These are phyloP conservation scores for Thysanoteuthis rhombus DNA, from an alignment of 2,888 invertebrate species.

Conservation along the genomic window DNA sequence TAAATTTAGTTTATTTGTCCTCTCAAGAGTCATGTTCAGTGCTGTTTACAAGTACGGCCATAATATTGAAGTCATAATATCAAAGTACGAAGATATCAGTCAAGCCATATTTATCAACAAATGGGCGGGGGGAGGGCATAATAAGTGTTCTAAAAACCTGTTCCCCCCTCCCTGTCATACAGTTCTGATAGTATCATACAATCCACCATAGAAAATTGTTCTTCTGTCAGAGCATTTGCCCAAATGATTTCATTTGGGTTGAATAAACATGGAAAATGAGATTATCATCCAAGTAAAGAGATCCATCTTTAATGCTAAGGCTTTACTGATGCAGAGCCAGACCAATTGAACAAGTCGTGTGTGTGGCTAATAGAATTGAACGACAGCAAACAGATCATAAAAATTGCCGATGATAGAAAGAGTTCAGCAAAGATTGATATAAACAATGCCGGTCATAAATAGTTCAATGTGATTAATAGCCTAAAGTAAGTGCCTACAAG, in stretches of 20 bases:
- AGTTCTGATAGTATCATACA: not conserved
- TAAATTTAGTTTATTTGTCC: no score
- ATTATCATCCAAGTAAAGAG: not conserved
- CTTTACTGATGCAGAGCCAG: not conserved
- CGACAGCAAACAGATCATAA: not conserved
- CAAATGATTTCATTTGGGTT: not conserved
- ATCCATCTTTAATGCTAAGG: not conserved
- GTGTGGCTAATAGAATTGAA: not conserved
- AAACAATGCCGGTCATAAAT: not conserved
- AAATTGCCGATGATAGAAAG: not conserved
- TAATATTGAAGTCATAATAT: no score
- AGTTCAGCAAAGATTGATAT: not conserved
- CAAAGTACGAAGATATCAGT: no score
- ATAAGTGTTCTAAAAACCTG: no score
- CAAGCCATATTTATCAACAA: no score
- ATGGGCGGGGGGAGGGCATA: no score
- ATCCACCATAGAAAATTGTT: not conserved
- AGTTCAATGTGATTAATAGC: not conserved
- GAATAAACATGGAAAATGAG: not conserved
- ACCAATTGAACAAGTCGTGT: not conserved
- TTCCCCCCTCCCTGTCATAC: not conserved
- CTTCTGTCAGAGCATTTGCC: not conserved
- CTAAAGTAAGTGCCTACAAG: not conserved
- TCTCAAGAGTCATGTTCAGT: no score
- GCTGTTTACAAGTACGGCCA: no score